Conservation (phyloP, 2,888 invertebrate species). For the Zaprionus lineosus region DNA sequence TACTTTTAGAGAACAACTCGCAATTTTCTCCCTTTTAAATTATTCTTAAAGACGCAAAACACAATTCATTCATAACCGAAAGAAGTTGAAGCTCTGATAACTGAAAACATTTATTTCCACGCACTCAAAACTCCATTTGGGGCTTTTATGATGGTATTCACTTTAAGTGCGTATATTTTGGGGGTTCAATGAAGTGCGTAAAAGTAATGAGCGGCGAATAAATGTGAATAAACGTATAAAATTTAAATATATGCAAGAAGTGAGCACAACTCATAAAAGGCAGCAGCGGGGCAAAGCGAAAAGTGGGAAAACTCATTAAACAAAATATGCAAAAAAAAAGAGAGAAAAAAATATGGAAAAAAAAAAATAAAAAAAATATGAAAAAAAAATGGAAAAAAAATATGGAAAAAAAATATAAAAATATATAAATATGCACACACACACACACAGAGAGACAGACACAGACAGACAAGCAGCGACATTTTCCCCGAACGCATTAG, state of each 20-base stretch:
- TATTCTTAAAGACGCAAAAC: too few relatives aligned
- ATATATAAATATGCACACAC: too few relatives aligned
- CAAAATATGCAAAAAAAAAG: too few relatives aligned
- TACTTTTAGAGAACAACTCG: too few relatives aligned
- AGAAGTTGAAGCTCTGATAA: too few relatives aligned
- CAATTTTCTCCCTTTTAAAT: too few relatives aligned
- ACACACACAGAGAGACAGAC: not conserved
- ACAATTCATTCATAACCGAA: too few relatives aligned
- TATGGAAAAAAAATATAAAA: too few relatives aligned
- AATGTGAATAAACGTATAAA: constrained; percentile 41
- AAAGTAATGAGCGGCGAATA: constrained; percentile 39
- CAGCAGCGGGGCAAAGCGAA: too few relatives aligned
- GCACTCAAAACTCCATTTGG: constrained; percentile 59
- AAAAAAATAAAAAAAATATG: too few relatives aligned
- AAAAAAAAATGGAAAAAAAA: too few relatives aligned
- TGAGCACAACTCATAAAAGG: constrained; percentile 37
- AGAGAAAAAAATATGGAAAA: too few relatives aligned
- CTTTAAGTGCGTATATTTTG: constrained; percentile 37
- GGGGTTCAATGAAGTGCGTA: constrained; percentile 45
- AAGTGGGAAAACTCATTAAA: constrained; percentile 48
- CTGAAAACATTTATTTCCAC: constrained; percentile 33
- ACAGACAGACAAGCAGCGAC: constrained; percentile 5
- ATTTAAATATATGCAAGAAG: constrained; percentile 27
- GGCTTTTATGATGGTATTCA: constrained; percentile 52
- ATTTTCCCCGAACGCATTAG: constrained; percentile 42